Evolutionary conservation across 2,797 vertebrate species (phyloP).

Genomic region (Chaunax sp.): DNA sequence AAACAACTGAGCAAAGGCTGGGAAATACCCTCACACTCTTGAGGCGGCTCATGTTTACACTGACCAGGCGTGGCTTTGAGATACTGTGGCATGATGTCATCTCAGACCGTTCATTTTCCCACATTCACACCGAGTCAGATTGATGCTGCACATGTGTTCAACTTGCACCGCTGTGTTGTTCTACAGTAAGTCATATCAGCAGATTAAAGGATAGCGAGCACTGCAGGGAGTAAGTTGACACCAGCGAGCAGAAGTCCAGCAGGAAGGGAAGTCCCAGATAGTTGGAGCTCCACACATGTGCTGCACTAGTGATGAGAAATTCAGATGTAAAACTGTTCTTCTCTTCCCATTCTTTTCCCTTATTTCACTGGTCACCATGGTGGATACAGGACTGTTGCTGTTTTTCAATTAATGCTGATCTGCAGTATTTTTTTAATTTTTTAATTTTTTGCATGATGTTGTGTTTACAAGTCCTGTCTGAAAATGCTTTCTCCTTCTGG

Average conservation of each 20-base stretch:
- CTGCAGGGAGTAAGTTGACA: conserved; percentile 68
- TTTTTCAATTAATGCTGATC: conserved; percentile 51
- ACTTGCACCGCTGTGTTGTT: conserved; percentile 68
- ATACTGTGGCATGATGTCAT: conserved; percentile 75
- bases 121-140: conserved; percentile 73
- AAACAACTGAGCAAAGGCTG: conserved; percentile 70
- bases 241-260: conserved; percentile 47
- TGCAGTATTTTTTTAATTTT: conserved; percentile 20
- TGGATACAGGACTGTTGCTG: conserved; percentile 47
- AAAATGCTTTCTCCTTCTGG: conserved; percentile 31
- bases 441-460: conserved; percentile 31
- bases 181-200: conserved; percentile 73
- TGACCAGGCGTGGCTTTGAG: conserved; percentile 69
- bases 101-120: conserved; percentile 66
- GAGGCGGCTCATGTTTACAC: conserved; percentile 72
- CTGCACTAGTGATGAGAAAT: conserved; percentile 68
- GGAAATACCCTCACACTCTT: conserved; percentile 69
- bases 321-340: conserved; percentile 65
- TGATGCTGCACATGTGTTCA: conserved; percentile 77
- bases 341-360: conserved; percentile 27
- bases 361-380: conserved; percentile 56
- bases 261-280: conserved; percentile 70
- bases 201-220: conserved; percentile 66
- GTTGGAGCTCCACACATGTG: conserved; percentile 61
- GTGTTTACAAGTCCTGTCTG: conserved; percentile 56